A percentile compares a stretch with the other conserved stretches of the same genome.
Evolutionary conservation across 2,113 vertebrate species (phyloP).

Genomic region (Heptranchias perlo): DNA sequence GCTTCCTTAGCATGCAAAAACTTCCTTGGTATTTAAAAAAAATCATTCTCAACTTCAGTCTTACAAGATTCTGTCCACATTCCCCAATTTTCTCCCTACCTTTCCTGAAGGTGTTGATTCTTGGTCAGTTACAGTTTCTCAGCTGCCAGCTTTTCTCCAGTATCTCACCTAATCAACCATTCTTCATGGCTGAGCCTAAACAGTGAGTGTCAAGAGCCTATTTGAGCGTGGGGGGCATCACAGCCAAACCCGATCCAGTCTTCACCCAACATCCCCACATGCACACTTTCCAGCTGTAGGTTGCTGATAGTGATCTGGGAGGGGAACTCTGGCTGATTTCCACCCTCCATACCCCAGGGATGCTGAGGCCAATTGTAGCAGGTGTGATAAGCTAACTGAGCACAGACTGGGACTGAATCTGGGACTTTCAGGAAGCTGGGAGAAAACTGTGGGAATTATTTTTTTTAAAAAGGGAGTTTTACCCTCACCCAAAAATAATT

Average conservation of each 20-base stretch:
- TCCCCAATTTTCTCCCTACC: neutral
- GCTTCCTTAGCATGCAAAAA: neutral
- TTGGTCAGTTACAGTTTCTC: constrained; percentile 4
- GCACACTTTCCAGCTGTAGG: neutral
- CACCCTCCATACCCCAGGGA: neutral
- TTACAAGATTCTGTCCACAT: neutral
- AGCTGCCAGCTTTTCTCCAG: neutral
- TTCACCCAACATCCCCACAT: neutral
- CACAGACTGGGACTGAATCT: neutral
- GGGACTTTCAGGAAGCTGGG: neutral
- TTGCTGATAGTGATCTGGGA: neutral
- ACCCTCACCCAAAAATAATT: neutral
- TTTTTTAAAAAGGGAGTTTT: neutral
- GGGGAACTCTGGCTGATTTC: neutral
- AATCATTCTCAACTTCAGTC: neutral
- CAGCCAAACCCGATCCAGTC: neutral
- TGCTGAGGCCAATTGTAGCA: neutral
- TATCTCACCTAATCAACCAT: neutral
- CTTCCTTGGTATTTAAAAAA: constrained; percentile 8
- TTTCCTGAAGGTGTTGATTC: neutral
- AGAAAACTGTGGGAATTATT: neutral
- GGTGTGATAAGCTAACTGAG: neutral
- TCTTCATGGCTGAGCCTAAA: neutral
- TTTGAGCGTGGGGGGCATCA: neutral
- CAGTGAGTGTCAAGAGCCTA: neutral